Evolutionary conservation across 2,888 invertebrate genomes (phyloP).

Genomic region (Empis livida): DNA sequence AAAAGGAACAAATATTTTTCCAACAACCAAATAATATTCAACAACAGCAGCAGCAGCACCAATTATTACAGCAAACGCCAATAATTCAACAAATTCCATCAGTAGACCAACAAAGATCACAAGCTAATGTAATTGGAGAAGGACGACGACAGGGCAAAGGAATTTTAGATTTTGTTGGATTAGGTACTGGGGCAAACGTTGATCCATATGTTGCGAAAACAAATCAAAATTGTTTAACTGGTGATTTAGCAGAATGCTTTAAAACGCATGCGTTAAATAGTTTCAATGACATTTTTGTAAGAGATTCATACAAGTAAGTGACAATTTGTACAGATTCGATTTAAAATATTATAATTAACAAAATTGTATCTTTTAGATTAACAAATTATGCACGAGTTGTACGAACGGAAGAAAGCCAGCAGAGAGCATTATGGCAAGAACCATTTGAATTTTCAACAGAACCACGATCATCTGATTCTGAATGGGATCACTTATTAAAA

Average conservation of each 20-base stretch:
- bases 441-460: conserved; percentile 60
- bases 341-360: too few species aligned
- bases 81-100: conserved; percentile 7
- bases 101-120: too few species aligned
- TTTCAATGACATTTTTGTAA: conserved; percentile 66
- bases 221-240: conserved; percentile 60
- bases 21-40: conserved; percentile 17
- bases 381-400: conserved; percentile 60
- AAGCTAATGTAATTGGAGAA: conserved; percentile 16
- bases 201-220: conserved; percentile 66
- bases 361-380: conserved; percentile 37
- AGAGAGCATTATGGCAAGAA: conserved; percentile 54
- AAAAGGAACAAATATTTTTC: conserved; percentile 14
- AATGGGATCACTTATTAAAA: conserved; percentile 71
- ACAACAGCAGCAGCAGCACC: conserved; percentile 12
- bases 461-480: conserved; percentile 57
- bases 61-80: not conserved
- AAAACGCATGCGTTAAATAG: conserved; percentile 65
- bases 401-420: conserved; percentile 53
- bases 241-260: conserved; percentile 75
- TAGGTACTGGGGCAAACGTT: conserved; percentile 57
- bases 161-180: conserved; percentile 65
- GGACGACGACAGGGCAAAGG: conserved; percentile 50
- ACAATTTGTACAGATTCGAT: too few species aligned
- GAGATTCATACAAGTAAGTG: conserved; percentile 41